These are phyloP conservation scores for Atherix ibis DNA, from an alignment of 2,888 invertebrate species.

Conservation along the genomic window DNA sequence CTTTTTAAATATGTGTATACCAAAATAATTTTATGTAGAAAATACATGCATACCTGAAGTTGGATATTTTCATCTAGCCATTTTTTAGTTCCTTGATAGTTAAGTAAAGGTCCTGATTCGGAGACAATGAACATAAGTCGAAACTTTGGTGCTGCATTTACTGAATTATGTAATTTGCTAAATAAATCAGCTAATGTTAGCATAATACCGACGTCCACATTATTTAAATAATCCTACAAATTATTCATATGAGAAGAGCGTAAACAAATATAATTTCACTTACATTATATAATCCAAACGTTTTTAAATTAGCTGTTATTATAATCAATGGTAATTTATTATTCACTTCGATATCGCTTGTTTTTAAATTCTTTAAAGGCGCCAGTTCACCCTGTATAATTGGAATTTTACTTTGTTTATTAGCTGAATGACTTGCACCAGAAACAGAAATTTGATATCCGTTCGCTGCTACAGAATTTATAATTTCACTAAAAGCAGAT, in stretches of 20 bases:
- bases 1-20: too few relatives aligned
- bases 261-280: slow-evolving; percentile 23
- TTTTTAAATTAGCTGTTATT: slow-evolving; percentile 86
- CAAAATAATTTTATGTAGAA: too few relatives aligned
- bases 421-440: slow-evolving; percentile 50
- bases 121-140: slow-evolving; percentile 77
- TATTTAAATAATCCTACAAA: slow-evolving; percentile 63
- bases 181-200: slow-evolving; percentile 78
- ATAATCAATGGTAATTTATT: slow-evolving; percentile 67
- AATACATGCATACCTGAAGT: slow-evolving; percentile 67
- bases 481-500: slow-evolving; percentile 68
- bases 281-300: slow-evolving; percentile 79
- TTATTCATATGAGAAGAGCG: not conserved
- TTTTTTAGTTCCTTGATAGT: slow-evolving; percentile 89
- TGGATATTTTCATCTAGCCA: slow-evolving; percentile 62
- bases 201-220: slow-evolving; percentile 76
- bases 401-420: slow-evolving; percentile 68
- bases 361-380: slow-evolving; percentile 20
- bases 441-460: slow-evolving; percentile 82
- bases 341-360: slow-evolving; percentile 38
- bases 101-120: slow-evolving; percentile 77
- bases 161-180: slow-evolving; percentile 66
- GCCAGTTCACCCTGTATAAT: slow-evolving; percentile 72
- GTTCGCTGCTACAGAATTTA: slow-evolving; percentile 80
- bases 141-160: slow-evolving; percentile 54